Evolutionary conservation across 2,113 vertebrate genomes (phyloP).

Genomic region (Amphilophus citrinellus): DNA sequence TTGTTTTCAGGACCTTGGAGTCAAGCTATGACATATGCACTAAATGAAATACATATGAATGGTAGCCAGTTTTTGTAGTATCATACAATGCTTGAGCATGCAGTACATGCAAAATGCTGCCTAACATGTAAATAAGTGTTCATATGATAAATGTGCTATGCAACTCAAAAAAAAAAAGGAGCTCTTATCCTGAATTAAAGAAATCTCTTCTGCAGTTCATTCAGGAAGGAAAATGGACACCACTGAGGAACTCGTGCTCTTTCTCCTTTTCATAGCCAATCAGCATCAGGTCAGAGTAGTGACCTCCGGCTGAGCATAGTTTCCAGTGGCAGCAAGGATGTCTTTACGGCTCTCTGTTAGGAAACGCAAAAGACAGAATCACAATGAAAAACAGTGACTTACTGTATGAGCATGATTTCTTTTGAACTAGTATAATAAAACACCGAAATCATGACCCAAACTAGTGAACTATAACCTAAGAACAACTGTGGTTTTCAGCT

Average conservation of each 20-base stretch:
- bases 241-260: not conserved
- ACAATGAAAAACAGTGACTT: constrained; percentile 2
- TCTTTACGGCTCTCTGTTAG: constrained; percentile 81
- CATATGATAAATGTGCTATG: constrained; percentile 25
- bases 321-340: constrained; percentile 69
- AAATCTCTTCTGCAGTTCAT: constrained; percentile 22
- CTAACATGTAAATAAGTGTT: constrained; percentile 50
- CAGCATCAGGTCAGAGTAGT: constrained; percentile 78
- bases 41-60: constrained; percentile 43
- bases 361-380: constrained; percentile 42
- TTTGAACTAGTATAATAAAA: not conserved
- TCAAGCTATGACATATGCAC: not conserved
- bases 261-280: constrained; percentile 24
- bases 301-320: constrained; percentile 78
- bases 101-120: constrained; percentile 70
- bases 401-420: not conserved
- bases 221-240: not conserved
- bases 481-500: not conserved
- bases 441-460: not conserved
- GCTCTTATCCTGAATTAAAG: constrained; percentile 19
- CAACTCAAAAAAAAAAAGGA: not conserved
- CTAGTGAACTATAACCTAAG: not conserved
- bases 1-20: not conserved
- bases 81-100: constrained; percentile 64
- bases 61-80: constrained; percentile 21